These are phyloP conservation scores for Pithys albifrons DNA, from an alignment of 2,113 vertebrate species.

Conservation along the genomic window DNA sequence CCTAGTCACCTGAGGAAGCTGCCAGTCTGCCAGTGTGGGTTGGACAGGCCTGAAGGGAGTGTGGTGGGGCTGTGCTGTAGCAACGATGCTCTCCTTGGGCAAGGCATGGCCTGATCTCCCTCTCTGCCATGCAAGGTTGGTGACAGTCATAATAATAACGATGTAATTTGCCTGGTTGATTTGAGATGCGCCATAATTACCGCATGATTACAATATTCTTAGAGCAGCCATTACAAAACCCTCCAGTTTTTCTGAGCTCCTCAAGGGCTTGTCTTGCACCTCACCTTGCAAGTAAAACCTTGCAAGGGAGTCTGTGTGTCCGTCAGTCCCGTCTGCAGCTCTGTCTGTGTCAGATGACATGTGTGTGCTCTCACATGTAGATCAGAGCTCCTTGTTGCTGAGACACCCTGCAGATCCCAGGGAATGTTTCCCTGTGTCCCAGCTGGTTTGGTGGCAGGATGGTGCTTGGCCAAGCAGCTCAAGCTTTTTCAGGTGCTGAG, in stretches of 20 bases:
- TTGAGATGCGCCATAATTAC: conserved; percentile 53
- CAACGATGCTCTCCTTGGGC: not conserved
- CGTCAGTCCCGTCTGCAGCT: not conserved
- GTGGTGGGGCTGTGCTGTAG: not conserved
- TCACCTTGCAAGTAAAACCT: not conserved
- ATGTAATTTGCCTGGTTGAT: conserved; percentile 59
- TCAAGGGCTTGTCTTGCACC: not conserved
- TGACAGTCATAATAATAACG: conserved; percentile 33
- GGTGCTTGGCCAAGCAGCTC: not conserved
- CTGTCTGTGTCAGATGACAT: fast-evolving
- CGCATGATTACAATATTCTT: conserved; percentile 64
- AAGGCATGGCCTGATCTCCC: not conserved
- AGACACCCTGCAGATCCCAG: fast-evolving
- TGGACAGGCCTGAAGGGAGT: not conserved
- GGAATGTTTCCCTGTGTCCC: not conserved
- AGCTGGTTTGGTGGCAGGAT: not conserved
- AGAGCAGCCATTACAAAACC: conserved; percentile 14
- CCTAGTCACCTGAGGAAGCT: not conserved
- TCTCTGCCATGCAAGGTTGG: not conserved
- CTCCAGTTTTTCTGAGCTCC: conserved; percentile 14
- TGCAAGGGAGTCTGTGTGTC: not conserved
- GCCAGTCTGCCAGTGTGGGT: not conserved
- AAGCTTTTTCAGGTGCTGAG: not conserved
- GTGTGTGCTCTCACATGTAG: not conserved
- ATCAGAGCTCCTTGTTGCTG: not conserved